phyloP scores from a whole-genome alignment of 2,888 invertebrate species.

The Microctonus hyperodae region DNA sequence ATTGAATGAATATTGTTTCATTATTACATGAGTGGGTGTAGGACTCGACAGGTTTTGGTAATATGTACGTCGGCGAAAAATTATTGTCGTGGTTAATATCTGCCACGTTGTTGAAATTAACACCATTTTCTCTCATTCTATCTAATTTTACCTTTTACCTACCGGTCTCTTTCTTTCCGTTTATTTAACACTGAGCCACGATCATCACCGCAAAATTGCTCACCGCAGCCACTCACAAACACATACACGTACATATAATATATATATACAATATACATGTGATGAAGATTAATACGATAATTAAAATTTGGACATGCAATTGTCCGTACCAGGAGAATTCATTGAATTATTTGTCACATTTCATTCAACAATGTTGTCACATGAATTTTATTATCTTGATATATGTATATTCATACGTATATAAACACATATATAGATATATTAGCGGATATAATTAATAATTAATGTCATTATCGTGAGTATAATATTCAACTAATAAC shows the following conservation, averaged over 20 bases:
- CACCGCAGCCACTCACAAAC: neutral
- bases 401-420: neutral
- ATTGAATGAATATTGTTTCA: constrained; percentile 11
- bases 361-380: neutral
- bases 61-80: constrained; percentile 23
- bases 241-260: neutral
- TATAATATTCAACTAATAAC: neutral
- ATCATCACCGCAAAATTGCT: neutral
- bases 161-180: no score
- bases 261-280: neutral
- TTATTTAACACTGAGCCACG: neutral
- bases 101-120: constrained; percentile 30
- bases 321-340: neutral
- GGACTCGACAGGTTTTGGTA: constrained; percentile 16
- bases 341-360: neutral
- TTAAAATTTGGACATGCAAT: neutral
- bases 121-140: constrained; percentile 23
- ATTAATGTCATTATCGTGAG: neutral
- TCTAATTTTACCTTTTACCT: neutral
- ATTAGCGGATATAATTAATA: neutral
- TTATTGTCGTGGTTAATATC: constrained; percentile 31
- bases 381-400: neutral
- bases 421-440: no score
- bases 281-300: neutral
- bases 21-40: constrained; percentile 5